Evolutionary conservation across 2,888 invertebrate genomes (phyloP), one percentile per base, ranked within the genome.

Genomic region (Lagria hirta): DNA sequence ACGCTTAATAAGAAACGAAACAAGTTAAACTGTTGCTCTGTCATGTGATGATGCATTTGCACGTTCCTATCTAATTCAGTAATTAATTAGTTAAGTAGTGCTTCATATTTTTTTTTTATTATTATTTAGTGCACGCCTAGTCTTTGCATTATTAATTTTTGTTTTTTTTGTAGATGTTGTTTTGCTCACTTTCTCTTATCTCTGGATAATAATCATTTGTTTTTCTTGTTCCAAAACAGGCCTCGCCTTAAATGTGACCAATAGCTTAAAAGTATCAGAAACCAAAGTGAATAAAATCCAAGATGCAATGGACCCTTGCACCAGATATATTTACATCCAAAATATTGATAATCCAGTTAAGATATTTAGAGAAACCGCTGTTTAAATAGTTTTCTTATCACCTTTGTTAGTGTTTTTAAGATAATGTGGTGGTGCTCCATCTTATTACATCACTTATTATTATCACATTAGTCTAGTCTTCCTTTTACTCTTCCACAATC

Each of bases 291-390:
- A 61, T 45, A 67, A 59, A 53, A 53, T 62, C 30, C 61, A 65
- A 50, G 66, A 64, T 44, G 56, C 61, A 40, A 55, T 61, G 47
- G 61, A 64, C 47, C 54, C 61, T 18, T 58, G 62, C 15, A 64
- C 65, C 33, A 64, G 65, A 49, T 72, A 69, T 53, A 68, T 72
- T 60, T 71, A 68, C 52, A 70, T 72, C 50, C 64, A 68, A 57
- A 70, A 69, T 52, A 63, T 70, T 41, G 62, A 70, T 51, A 69
- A 69, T 49, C 69, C 72, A 5, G 65, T 71, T 16, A 71, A 72
- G 60, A 65, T 72, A 51, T 71, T 72, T 57, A 65, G 69, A 48
- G 72, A 72, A 63, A 71, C 72, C 29, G 67, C 72, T 13, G 71
- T 72, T 47, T 72, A 62, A 68, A 51, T 7, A 15, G 8, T 22